Percentiles rank a stretch among this genome's conserved stretches.
Evolutionary conservation across 2,113 vertebrate species (phyloP).

Genomic region (Miniopterus natalensis): DNA sequence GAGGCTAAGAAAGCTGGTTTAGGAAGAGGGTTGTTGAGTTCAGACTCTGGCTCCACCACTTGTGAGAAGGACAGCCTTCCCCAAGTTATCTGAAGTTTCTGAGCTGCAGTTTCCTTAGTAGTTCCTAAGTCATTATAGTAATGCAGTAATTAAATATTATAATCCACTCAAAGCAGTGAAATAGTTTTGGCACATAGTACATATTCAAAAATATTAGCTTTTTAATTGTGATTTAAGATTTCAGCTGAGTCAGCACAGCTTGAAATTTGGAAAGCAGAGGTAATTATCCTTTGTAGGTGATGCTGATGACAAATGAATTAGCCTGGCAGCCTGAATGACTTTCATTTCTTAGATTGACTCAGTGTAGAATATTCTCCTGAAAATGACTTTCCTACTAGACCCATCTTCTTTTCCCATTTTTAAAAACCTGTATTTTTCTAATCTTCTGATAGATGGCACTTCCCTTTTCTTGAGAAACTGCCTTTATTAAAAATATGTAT

Average conservation of each 20-base stretch:
- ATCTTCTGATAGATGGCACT: not conserved
- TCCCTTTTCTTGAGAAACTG: not conserved
- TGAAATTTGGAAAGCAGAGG: not conserved
- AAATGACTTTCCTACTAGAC: not conserved
- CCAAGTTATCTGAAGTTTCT: not conserved
- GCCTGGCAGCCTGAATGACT: not conserved
- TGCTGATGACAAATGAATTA: not conserved
- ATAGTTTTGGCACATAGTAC: not conserved
- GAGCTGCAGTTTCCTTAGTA: not conserved
- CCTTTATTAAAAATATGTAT: not conserved
- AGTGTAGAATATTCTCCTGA: not conserved
- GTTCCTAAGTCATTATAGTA: not conserved
- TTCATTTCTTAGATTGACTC: not conserved
- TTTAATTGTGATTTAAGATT: conserved; percentile 8
- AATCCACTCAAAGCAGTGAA: not conserved
- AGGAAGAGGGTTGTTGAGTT: not conserved
- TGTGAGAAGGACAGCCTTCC: not conserved
- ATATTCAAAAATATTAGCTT: not conserved
- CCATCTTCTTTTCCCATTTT: not conserved
- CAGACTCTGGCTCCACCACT: not conserved
- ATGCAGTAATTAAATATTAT: not conserved
- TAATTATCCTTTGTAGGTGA: not conserved
- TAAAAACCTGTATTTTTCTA: not conserved
- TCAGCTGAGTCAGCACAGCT: not conserved
- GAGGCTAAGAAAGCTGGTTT: not conserved